Evolutionary conservation across 2,113 vertebrate genomes (phyloP), one percentile per base, ranked within the genome.

Genomic region (Hymenochirus boettgeri): DNA sequence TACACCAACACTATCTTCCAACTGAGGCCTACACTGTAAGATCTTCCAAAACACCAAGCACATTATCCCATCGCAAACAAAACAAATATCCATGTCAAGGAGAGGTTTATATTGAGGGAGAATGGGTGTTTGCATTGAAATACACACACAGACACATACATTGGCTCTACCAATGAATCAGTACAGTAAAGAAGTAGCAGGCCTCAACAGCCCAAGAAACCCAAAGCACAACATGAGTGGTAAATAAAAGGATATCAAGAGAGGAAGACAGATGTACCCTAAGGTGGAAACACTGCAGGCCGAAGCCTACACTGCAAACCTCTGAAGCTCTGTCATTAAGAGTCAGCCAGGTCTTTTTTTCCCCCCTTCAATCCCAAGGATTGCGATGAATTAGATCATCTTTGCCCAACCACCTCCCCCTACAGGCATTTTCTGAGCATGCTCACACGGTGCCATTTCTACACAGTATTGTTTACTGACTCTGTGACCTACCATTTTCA

Each of bases 381-480:
- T 78, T 78, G 76, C 77, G 74, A 66, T 67, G 76, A 75, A 74
- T 80, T 79, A 77, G 80, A 77, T 80, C 80, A 77, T 78, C 76
- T 74, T 73, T 57, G 73, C 72, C 57, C 19, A 72, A 71, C 77
- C 72, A 71, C 75, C 83, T 86, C 89, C 87, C 89, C 88, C 91
- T 88, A 79, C 85, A 84, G 90, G 88, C 78, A 65, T 78, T 75
- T 79, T 71, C 74, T 76, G 85, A 86, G 84, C 75, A 74, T 78
- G 76, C 83, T 74, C 82, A 84, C 78, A 80, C 77, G 80, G 86
- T 84, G 88, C 89, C 88, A 93, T 90, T 89, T 91, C 85, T 83
- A 85, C 89, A 90, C 83, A 78, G 85, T 84, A 89, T 81, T 91
- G 86, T 91, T 88, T 90, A 89, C 90, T 82, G 83, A 79, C 76